Conservation (phyloP, 2,113 vertebrate genomes). For the Rhinopithecus roxellana region DNA sequence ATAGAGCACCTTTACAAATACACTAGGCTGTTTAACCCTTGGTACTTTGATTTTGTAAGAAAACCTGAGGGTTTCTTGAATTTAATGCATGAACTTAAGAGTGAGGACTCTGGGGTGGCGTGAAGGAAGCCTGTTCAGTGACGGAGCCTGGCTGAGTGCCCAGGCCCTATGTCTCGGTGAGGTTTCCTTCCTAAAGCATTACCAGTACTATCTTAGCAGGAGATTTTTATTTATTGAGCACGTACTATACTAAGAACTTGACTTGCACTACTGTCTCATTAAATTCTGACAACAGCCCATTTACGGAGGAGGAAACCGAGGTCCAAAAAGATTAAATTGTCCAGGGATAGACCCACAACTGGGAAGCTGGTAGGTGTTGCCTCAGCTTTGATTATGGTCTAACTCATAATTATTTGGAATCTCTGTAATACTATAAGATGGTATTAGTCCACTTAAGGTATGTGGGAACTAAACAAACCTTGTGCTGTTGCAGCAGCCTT, state of each 20-base stretch:
- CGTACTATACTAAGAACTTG: not conserved
- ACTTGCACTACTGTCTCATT: not conserved
- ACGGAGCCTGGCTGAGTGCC: not conserved
- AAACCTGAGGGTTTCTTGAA: not conserved
- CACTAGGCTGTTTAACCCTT: not conserved
- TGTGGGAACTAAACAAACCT: not conserved
- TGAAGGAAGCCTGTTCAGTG: not conserved
- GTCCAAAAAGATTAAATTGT: not conserved
- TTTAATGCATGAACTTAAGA: not conserved
- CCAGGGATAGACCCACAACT: not conserved
- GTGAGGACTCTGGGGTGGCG: not conserved
- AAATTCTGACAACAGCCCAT: not conserved
- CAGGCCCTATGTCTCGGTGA: not conserved
- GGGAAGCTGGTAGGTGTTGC: not conserved
- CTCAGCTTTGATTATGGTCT: not conserved
- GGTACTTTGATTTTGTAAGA: not conserved
- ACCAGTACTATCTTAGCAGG: not conserved
- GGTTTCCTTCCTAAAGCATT: not conserved
- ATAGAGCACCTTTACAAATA: not conserved
- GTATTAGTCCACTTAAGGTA: not conserved
- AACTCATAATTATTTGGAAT: conserved; percentile 29
- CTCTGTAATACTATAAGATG: not conserved
- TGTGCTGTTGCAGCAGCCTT: not conserved
- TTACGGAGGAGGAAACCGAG: not conserved
- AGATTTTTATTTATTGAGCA: not conserved